These are phyloP conservation scores for Bradysia coprophila DNA, from an alignment of 1,140 invertebrate species.

Conservation along the genomic window DNA sequence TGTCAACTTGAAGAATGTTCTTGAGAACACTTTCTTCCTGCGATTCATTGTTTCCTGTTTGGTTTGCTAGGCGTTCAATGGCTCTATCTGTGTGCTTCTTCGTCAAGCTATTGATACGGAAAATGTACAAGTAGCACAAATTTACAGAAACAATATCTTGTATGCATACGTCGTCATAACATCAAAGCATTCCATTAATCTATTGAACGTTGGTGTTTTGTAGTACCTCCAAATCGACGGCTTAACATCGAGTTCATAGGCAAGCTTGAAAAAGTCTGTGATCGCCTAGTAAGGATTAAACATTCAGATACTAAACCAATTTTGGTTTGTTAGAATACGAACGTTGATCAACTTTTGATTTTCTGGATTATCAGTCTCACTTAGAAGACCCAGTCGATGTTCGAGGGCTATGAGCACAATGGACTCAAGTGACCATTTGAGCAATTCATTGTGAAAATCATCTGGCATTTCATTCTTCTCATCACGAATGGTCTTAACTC, in stretches of 20 bases:
- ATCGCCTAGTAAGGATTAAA: conserved; percentile 33
- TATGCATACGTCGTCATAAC: conserved; percentile 9
- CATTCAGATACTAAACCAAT: too few relatives aligned
- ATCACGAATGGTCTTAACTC: conserved; percentile 30
- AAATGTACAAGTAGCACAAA: too few relatives aligned
- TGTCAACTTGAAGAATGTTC: conserved; percentile 25
- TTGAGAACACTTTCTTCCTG: conserved; percentile 19
- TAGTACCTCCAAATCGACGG: conserved; percentile 40
- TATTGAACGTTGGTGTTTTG: conserved; percentile 32
- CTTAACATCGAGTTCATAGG: conserved; percentile 35
- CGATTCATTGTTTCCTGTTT: conserved; percentile 6
- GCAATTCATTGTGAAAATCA: conserved; percentile 40
- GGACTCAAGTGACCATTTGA: conserved; percentile 52
- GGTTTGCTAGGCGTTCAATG: conserved; percentile 9
- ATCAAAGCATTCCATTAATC: conserved; percentile 26
- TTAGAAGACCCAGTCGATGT: conserved; percentile 10
- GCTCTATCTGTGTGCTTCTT: conserved; percentile 11
- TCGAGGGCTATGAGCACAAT: conserved; percentile 46
- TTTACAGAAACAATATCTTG: too few relatives aligned
- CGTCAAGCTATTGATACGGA: too few relatives aligned
- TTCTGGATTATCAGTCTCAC: not conserved
- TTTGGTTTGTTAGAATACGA: not conserved
- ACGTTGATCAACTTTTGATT: not conserved
- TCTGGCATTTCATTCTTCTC: too few relatives aligned
- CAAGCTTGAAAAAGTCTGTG: conserved; percentile 34